Evolutionary conservation across 2,113 vertebrate species (phyloP).

Genomic region (Proteles cristata): DNA sequence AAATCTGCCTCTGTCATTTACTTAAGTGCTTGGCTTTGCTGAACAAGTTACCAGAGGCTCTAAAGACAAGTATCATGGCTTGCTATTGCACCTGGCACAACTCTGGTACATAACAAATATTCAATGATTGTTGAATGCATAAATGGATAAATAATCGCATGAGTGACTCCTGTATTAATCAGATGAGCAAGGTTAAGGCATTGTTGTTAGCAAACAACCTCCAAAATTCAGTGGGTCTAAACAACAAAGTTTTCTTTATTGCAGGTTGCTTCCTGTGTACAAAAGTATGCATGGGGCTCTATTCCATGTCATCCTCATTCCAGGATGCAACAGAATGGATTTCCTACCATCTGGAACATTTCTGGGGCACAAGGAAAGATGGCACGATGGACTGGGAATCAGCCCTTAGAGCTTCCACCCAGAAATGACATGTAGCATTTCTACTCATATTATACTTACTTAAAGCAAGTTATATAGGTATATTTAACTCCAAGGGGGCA

Average conservation of each 20-base stretch:
- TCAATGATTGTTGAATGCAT: not conserved
- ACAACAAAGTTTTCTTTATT: not conserved
- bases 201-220: constrained; percentile 5
- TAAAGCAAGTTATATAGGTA: not conserved
- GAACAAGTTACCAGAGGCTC: not conserved
- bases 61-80: not conserved
- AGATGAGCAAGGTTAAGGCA: not conserved
- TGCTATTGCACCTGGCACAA: not conserved
- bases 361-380: not conserved
- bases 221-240: too few species aligned
- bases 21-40: not conserved
- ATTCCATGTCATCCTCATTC: not conserved
- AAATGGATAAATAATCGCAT: not conserved
- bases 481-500: not conserved
- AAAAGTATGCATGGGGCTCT: not conserved
- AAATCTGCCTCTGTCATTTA: not conserved
- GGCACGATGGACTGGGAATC: not conserved
- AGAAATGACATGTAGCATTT: not conserved
- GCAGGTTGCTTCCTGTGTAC: not conserved
- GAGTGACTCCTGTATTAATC: not conserved
- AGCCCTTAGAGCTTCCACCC: too few species aligned
- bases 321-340: not conserved
- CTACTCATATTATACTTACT: not conserved
- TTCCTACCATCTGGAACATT: not conserved
- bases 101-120: not conserved